Evolutionary conservation across 2,888 invertebrate species (phyloP), one percentile per base, ranked within the genome.

Genomic region (Sturmia bella): DNA sequence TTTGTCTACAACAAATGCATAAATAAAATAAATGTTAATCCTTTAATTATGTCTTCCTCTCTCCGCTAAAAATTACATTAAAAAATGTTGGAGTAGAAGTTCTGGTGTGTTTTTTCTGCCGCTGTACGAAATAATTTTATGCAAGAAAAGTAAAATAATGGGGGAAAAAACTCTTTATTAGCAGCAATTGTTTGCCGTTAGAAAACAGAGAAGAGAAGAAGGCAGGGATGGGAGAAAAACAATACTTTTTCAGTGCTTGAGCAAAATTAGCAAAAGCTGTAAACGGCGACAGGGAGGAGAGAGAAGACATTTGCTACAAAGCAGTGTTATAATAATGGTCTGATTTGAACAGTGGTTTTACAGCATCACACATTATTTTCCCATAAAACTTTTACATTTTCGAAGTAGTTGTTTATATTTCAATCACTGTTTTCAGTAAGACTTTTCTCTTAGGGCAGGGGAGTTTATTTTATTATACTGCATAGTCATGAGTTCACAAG

Each of bases 401-500:
- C n/a, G n/a, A n/a, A n/a, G n/a, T n/a, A n/a, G n/a, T n/a, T n/a
- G n/a, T 54, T 27, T 37, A 17, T 11, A 37, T 68, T 41, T 24
- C 9, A 13, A 3, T 21, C 75, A 76, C 75, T 52, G 75, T 76
- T 3, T 21, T 19, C 37, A 3, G 1, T 4, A 7, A 63, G 12
- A 27, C 41, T 21, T 21, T 48, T 6, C 12, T 24, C 15, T 45
- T 7, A 9, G 3, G 12, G 21, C 39, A 11, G 9, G 56, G 48
- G 56, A 48, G 27, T 56, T 66, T 48, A 39, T 48, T 77, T 48
- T 77, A 52, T 76, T 72, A 56, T 50, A 41, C 48, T 73, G 68
- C 81, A 81, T 77, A 81, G 69, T 81, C 56, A 81, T 77, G 68
- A 64, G 77, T 81, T 81, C 76, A 76, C 48, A 66, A 81, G 76